These are phyloP conservation scores for Oscheius sp. DNA, from an alignment of 1,140 invertebrate genomes.

Conservation along the genomic window DNA sequence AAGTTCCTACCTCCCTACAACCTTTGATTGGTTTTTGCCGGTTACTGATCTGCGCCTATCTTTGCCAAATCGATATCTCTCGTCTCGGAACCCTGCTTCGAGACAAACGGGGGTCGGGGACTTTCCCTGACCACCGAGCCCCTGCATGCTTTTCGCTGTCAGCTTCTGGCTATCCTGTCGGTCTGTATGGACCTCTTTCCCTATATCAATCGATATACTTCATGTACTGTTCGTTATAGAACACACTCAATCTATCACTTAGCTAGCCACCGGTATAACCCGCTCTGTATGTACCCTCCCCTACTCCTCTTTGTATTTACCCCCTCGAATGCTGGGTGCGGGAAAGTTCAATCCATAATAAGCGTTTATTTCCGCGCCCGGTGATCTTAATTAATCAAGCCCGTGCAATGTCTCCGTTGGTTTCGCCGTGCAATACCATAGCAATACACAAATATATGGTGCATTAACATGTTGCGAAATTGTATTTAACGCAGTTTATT, in stretches of 20 bases:
- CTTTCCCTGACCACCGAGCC: not conserved
- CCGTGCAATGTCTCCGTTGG: not conserved
- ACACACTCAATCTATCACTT: constrained; percentile 11
- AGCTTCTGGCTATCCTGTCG: constrained; percentile 18
- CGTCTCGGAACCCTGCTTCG: not conserved
- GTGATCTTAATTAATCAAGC: no score
- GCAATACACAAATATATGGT: no score
- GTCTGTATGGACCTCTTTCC: constrained; percentile 30
- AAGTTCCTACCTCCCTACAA: constrained; percentile 73
- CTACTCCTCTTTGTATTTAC: not conserved
- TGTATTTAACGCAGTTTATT: no score
- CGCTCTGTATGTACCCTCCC: not conserved
- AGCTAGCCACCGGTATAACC: not conserved
- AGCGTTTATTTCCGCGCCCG: not conserved
- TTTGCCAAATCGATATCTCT: constrained; percentile 12
- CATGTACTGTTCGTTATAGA: constrained; percentile 45
- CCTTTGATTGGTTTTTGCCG: constrained; percentile 19
- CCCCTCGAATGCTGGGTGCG: not conserved
- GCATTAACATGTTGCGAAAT: no score
- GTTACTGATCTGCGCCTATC: not conserved
- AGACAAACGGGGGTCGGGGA: not conserved
- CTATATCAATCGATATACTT: constrained; percentile 45
- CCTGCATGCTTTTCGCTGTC: not conserved
- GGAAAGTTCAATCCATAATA: not conserved
- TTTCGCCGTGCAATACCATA: not conserved